Conservation (phyloP, 2,888 invertebrate species). For the Mystacides longicornis region DNA sequence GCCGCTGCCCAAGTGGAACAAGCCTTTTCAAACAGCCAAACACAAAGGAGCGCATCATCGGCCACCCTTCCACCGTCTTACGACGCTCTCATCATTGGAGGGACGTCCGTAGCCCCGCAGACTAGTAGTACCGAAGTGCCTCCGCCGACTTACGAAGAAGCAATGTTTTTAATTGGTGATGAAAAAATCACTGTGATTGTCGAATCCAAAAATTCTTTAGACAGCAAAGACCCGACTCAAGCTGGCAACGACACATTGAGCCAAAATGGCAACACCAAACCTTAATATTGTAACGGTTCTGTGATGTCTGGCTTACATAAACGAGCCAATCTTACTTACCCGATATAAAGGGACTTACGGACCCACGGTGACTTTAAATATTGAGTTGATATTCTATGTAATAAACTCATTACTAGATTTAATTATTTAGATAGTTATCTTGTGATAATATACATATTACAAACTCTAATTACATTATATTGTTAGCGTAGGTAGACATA, state of each 20-base stretch:
- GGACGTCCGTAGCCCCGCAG: constrained; percentile 37
- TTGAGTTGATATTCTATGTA: too few relatives aligned
- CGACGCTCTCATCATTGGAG: constrained; percentile 47
- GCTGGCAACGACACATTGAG: constrained; percentile 15
- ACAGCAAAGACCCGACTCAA: constrained; percentile 12
- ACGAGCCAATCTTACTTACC: too few relatives aligned
- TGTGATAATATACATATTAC: too few relatives aligned
- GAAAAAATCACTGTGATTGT: constrained; percentile 33
- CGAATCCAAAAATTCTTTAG: constrained; percentile 13
- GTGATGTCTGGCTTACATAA: too few relatives aligned
- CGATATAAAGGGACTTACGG: too few relatives aligned
- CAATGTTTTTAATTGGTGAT: constrained; percentile 49
- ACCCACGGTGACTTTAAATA: too few relatives aligned
- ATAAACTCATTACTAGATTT: too few relatives aligned
- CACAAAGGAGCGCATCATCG: constrained; percentile 50
- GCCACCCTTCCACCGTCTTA: constrained; percentile 56
- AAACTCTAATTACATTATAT: too few relatives aligned
- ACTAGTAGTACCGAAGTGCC: constrained; percentile 47
- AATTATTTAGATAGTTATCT: too few relatives aligned
- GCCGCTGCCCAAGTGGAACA: constrained; percentile 50
- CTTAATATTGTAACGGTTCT: too few relatives aligned
- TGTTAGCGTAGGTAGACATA: too few relatives aligned
- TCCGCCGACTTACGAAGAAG: constrained; percentile 58
- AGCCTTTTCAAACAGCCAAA: constrained; percentile 43
- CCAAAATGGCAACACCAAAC: constrained; percentile 18